Base-by-base conservation (phyloP, 2,888 invertebrate species). In the Oegoconia quadripuncta region DNA sequence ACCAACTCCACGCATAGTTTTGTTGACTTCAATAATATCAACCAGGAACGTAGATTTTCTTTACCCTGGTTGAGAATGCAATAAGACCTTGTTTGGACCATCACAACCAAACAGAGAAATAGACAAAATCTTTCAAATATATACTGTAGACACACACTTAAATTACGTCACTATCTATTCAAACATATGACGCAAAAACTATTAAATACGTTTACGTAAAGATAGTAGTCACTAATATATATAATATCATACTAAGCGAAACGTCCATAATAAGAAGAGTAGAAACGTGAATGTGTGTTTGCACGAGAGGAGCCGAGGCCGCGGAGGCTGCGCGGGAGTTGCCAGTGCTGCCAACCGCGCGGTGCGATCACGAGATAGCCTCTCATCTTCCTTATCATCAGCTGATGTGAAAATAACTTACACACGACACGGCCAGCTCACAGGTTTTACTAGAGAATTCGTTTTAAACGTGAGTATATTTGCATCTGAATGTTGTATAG, bases 341-440 rank as follows among this genome's bases (percentile, higher is more conserved):
- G 18, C 27, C 83, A 78, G 56, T 72, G 67, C 69, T 81, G 55
- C 84, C 86, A 87, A 83, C 84, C 52, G 59, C 30, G 55, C 73
- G 59, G 52, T 52, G 50, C 52, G 62, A 80, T 84, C 86, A 86
- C 86, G 86, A 84, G 86, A 81, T 82, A 69, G 52, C 62, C n/a
- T 65, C 72, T 66, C 78, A 69, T 78, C 79, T 76, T 74, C 75
- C 72, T 82, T 84, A 82, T 84, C 79, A 80, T 78, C 82, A 79
- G 82, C 79, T 81, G 81, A 80, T 79, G 66, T 50, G 60, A 59
- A 60, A 72, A 73, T 62, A 61, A 55, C 55, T 51, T 42, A 54
- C 49, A 44, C 67, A 65, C 64, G 65, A 64, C 44, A 46, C 46
- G 42, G 48, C 42, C 55, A 56, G 52, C 65, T 52, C 46, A 55